These are phyloP conservation scores for Salpingus planirostris DNA, from an alignment of 2,888 invertebrate genomes.

Conservation along the genomic window DNA sequence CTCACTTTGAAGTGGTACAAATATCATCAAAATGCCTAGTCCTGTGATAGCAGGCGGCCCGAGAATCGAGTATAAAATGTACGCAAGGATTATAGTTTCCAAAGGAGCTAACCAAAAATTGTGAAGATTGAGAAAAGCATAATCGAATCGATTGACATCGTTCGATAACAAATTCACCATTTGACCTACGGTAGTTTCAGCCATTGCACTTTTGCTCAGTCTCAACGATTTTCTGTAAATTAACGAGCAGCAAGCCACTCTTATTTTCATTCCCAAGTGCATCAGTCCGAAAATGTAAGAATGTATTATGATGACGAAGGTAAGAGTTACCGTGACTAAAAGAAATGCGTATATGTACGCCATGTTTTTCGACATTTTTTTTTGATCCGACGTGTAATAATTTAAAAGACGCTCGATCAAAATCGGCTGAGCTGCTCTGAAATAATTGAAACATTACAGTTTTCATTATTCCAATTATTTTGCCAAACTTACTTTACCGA, in stretches of 20 bases:
- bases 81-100: slow-evolving; percentile 60
- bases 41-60: slow-evolving; percentile 45
- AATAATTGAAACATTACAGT: too few species aligned
- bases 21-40: slow-evolving; percentile 41
- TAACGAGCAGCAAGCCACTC: slow-evolving; percentile 59
- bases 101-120: slow-evolving; percentile 71
- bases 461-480: not conserved
- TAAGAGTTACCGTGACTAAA: too few species aligned
- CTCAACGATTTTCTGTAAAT: slow-evolving; percentile 55
- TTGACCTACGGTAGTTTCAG: slow-evolving; percentile 65
- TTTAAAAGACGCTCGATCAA: slow-evolving; percentile 44
- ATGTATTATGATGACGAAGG: slow-evolving; percentile 55
- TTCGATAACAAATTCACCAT: slow-evolving; percentile 53
- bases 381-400: slow-evolving; percentile 49
- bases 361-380: too few species aligned
- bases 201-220: slow-evolving; percentile 69
- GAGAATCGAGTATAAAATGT: slow-evolving; percentile 52
- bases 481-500: slow-evolving; percentile 24
- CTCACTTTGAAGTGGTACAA: slow-evolving; percentile 41
- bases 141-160: slow-evolving; percentile 76
- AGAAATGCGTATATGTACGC: too few species aligned
- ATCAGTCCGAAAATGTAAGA: slow-evolving; percentile 79
- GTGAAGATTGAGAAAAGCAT: slow-evolving; percentile 64
- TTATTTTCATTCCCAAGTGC: slow-evolving; percentile 66
- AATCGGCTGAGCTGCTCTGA: slow-evolving; percentile 21